Conservation (phyloP, 35 echinoderm and acorn worm genomes). For the Apostichopus parvimensis region DNA sequence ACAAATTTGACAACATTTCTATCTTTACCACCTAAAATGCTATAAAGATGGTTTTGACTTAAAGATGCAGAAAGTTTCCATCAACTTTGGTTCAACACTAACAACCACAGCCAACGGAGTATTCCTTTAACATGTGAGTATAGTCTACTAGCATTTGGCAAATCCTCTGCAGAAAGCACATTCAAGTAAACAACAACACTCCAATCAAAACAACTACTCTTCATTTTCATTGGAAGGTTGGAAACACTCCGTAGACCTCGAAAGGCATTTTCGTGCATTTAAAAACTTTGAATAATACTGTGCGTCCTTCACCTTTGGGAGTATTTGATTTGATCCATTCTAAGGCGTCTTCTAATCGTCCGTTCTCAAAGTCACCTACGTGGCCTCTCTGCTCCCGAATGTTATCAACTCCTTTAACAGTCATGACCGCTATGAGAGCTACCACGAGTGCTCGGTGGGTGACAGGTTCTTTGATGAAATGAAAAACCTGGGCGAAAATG, state of each 20-base stretch:
- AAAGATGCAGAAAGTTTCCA: no score
- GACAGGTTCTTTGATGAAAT: conserved; percentile 52
- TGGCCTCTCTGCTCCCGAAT: conserved; percentile 77
- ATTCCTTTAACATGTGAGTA: no score
- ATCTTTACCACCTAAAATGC: no score
- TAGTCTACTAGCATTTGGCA: no score
- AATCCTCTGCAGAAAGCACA: no score
- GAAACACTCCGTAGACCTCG: background rate
- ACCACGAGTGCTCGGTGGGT: conserved; percentile 66
- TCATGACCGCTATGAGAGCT: conserved; percentile 69
- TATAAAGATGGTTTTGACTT: no score
- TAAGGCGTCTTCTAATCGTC: conserved; percentile 72
- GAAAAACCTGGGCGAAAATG: conserved; percentile 62
- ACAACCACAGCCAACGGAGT: no score
- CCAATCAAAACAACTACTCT: background rate
- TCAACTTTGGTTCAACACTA: no score
- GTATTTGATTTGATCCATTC: conserved; percentile 88
- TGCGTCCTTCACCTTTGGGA: conserved; percentile 60
- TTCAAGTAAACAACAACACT: no score
- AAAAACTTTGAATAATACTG: background rate
- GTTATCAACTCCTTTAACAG: conserved; percentile 61
- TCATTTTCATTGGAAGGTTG: background rate
- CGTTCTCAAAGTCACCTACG: conserved; percentile 85
- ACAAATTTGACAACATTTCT: no score
- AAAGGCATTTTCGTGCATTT: background rate